Base-by-base conservation (phyloP, 2,888 invertebrate species). In the Pristionchus japonicus region DNA sequence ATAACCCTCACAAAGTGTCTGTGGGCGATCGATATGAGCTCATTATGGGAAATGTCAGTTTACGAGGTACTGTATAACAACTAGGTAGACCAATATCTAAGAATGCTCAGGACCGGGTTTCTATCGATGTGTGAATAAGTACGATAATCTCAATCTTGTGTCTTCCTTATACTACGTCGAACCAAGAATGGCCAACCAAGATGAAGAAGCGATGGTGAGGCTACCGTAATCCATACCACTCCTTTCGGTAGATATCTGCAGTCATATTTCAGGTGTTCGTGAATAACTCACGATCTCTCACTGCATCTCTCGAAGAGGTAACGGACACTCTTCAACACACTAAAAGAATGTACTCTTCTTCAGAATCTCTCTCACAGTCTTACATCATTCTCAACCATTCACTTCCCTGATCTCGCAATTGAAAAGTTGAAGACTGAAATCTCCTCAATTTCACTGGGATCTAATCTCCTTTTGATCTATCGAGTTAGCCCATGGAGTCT, bases 1-100 rank as follows among this genome's bases (percentile, higher is more conserved):
- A 47, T 17, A 70, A 86, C 43, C 86, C 86, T 43, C 70, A 86
- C 34, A 86, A 86, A 23, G 52, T 86, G 3, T 47, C 67, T 17
- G 70, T 86, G 20, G 70, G 86, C 20, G 86, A 86, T 70, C 67
- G 70, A 70, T 86, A 86, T 20, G 86, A 86, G n/a, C 31, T 86
- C 27, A 86, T 86, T 13, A 86, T 86, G 70, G 37, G 47, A 40
- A 86, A 86, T 43, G 86, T 86, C 20, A 70, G 70, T 34, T 7
- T 86, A 11, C 17, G 47, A 70, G 86, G 86, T 86, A 31, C 27
- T 1, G 34, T n/a, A 83, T 27, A 7, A 23, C 31, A 11, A 23
- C 15, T 31, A 9, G 1, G n/a, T 49, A n/a, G 37, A 37, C 23
- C 23, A 82, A 43, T 2, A 27, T 82, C 3, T 23, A 9, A 31